phyloP scores from a whole-genome alignment of 2,888 invertebrate species.

The Calliphora vomitoria region DNA sequence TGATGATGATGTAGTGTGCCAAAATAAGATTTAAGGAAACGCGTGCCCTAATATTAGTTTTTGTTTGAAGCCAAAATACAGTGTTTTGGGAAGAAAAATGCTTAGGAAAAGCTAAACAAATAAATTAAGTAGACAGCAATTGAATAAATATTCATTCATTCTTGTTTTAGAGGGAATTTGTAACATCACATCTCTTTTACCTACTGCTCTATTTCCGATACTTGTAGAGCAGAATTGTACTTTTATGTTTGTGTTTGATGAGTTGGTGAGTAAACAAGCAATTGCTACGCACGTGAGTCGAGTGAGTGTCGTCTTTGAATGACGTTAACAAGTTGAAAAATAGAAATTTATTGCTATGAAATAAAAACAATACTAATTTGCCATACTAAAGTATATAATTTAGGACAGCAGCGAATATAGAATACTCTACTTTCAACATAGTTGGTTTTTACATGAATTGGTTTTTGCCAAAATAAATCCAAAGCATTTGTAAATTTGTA shows the following conservation, averaged over 20 bases:
- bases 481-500: no score
- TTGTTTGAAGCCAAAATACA: conserved; percentile 1
- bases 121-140: conserved; percentile 21
- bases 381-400: background rate
- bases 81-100: background rate
- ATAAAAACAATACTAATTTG: background rate
- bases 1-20: conserved; percentile 19
- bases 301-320: conserved; percentile 5
- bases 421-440: background rate
- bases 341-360: background rate
- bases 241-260: background rate
- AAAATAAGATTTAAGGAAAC: conserved; percentile 32
- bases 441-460: no score
- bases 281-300: conserved; percentile 8
- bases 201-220: background rate
- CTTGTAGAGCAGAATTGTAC: background rate
- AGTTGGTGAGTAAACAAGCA: conserved; percentile 8
- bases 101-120: conserved; percentile 3
- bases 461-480: no score
- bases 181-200: background rate
- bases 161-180: background rate
- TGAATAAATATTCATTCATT: conserved; percentile 14
- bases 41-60: conserved; percentile 18
- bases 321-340: conserved; percentile 6
- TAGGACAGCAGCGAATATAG: background rate